Evolutionary conservation across 2,113 vertebrate species (phyloP).

Genomic region (Castor canadensis): DNA sequence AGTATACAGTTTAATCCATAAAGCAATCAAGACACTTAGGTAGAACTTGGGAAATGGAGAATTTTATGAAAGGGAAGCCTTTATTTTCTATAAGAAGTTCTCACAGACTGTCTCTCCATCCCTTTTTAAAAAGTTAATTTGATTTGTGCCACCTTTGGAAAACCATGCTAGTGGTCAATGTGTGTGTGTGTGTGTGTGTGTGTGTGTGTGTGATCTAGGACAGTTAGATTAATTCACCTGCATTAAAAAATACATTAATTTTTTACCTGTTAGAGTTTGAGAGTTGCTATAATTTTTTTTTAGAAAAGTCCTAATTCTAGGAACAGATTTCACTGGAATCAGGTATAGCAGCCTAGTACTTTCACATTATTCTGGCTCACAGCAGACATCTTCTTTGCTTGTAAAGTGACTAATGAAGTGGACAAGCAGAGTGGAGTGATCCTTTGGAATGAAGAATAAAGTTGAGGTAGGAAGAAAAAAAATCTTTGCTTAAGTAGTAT

Average conservation of each 20-base stretch:
- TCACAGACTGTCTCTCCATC: neutral
- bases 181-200: neutral
- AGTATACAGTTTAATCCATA: slow-evolving; percentile 50
- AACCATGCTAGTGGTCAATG: neutral
- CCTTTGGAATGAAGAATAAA: no score
- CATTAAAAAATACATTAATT: neutral
- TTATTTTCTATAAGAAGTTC: neutral
- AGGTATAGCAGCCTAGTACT: neutral
- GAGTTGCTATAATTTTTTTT: neutral
- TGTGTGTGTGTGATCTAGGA: neutral
- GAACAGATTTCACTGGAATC: neutral
- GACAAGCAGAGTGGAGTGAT: no score
- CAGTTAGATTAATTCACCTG: neutral
- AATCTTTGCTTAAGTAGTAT: neutral
- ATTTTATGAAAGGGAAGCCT: slow-evolving; percentile 29
- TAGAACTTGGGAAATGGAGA: slow-evolving; percentile 71
- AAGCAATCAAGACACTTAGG: slow-evolving; percentile 50
- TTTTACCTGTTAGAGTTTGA: neutral
- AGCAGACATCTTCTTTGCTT: neutral
- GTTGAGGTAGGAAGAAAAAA: no score
- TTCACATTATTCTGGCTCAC: neutral
- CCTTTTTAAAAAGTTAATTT: slow-evolving; percentile 39
- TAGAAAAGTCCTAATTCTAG: neutral
- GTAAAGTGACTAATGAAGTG: no score
- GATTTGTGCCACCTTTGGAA: neutral